Evolutionary conservation across 2,797 vertebrate species (phyloP), one percentile per base, ranked within the genome.

Genomic region (Semotilus atromaculatus): DNA sequence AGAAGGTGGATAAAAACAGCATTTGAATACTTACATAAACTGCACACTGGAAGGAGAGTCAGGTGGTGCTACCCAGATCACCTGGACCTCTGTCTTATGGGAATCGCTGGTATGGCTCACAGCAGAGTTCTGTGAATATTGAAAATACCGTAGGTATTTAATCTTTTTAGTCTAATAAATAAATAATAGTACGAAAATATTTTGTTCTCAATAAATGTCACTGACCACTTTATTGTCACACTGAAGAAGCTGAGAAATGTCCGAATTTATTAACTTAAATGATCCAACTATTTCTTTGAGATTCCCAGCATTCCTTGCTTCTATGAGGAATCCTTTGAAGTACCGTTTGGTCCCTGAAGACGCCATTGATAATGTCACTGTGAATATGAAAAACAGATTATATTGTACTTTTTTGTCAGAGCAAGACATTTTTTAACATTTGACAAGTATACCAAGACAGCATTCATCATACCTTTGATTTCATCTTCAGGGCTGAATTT

Each of bases 261-360:
- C 58, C 0, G 85, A 72, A 86, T 96, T 90, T 55, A 79, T 88
- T 29, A 97, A 67, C 1, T 74, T 53, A 74, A 97, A 97, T 43
- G 92, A 93, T 11, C 97, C 97, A 68, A 96, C 21, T 1, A 95
- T 90, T 64, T 90, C 81, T 3, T 80, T 85, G 74, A 91, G 71
- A 53, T 92, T 81, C 0, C 89, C 90, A 43, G 93, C 93, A 85
- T 96, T 84, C 18, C 95, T 91, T 14, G 96, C 96, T 93, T 97
- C 95, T 9, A 98, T 78, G 36, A 98, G 94, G 85, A 97, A 98
- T 9, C 97, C 97, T 90, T 86, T 90, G 91, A 97, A 97, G 16
- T 90, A 85, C 0, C 16, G 3, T 19, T 14, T 72, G 55, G 31
- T 53, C 26, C 80, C 81, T 34, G 70, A 36, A 21, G 83, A 53